Percentiles rank a stretch among this genome's conserved stretches.
Evolutionary conservation across 2,797 vertebrate genomes (phyloP).

Genomic region (Poeciliopsis paucimaculata): DNA sequence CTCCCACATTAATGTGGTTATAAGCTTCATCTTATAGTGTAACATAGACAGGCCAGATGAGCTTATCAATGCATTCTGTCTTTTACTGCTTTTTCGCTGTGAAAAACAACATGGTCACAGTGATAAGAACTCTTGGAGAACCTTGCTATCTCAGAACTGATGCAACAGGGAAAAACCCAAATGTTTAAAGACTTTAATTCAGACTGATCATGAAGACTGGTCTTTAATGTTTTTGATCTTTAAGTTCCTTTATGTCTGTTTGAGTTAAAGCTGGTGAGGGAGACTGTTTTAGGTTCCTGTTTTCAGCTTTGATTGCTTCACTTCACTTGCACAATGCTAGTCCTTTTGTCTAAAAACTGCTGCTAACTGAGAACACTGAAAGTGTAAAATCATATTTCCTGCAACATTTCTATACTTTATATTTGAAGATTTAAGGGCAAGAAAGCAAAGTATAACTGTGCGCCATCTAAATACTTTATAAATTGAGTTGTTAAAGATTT

Average conservation of each 20-base stretch:
- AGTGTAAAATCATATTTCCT: not conserved
- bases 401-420: not conserved
- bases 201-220: not conserved
- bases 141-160: not conserved
- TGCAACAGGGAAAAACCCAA: not conserved
- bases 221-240: not conserved
- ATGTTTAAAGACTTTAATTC: not conserved
- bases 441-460: not conserved
- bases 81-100: not conserved
- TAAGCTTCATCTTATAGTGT: no score
- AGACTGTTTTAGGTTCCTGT: conserved; percentile 43
- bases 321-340: conserved; percentile 41
- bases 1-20: not conserved
- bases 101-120: not conserved
- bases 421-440: not conserved
- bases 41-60: not conserved
- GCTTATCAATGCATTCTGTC: not conserved
- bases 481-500: not conserved
- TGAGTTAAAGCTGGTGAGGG: not conserved
- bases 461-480: not conserved
- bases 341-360: not conserved
- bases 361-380: not conserved
- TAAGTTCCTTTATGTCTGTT: not conserved
- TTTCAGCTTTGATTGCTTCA: conserved; percentile 51
- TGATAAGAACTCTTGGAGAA: not conserved